Conservation (phyloP, 2,113 vertebrate species). For the Ranitomeya variabilis region DNA sequence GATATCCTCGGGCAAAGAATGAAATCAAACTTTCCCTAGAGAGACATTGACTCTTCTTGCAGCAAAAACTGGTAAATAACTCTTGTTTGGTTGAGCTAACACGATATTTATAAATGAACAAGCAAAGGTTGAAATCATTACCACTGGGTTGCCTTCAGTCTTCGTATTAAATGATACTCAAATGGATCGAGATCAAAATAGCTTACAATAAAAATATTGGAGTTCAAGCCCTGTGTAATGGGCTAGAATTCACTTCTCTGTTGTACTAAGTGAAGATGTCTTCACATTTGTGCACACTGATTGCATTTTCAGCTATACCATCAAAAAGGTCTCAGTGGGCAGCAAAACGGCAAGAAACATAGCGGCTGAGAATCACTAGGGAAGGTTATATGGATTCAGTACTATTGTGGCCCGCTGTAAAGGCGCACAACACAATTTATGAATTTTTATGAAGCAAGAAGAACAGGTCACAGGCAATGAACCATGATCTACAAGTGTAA, state of each 20-base stretch:
- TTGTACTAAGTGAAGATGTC: conserved; percentile 38
- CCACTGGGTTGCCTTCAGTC: conserved; percentile 7
- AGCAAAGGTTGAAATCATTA: conserved; percentile 35
- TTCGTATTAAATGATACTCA: conserved; percentile 14
- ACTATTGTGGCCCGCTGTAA: conserved; percentile 1
- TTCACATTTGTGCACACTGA: conserved; percentile 36
- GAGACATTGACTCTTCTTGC: conserved; percentile 12
- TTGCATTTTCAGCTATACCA: conserved; percentile 46
- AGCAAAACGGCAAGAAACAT: conserved; percentile 15
- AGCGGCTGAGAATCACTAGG: conserved; percentile 16
- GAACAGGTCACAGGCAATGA: conserved; percentile 49
- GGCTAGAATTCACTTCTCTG: conserved; percentile 31
- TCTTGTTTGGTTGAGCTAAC: conserved; percentile 30
- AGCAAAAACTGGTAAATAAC: conserved; percentile 25
- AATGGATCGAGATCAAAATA: conserved; percentile 31
- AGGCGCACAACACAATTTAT: conserved; percentile 49
- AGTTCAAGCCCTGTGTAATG: conserved; percentile 46
- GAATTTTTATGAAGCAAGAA: conserved; percentile 51
- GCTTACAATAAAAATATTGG: conserved; percentile 11
- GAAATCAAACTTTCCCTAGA: conserved; percentile 45
- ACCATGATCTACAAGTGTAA: conserved; percentile 50
- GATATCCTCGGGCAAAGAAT: conserved; percentile 41
- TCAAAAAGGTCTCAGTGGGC: conserved; percentile 49
- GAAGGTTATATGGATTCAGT: conserved; percentile 39
- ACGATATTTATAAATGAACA: conserved; percentile 22